Conservation (phyloP, 2,888 invertebrate species). For the Scaptomyza reducta region DNA sequence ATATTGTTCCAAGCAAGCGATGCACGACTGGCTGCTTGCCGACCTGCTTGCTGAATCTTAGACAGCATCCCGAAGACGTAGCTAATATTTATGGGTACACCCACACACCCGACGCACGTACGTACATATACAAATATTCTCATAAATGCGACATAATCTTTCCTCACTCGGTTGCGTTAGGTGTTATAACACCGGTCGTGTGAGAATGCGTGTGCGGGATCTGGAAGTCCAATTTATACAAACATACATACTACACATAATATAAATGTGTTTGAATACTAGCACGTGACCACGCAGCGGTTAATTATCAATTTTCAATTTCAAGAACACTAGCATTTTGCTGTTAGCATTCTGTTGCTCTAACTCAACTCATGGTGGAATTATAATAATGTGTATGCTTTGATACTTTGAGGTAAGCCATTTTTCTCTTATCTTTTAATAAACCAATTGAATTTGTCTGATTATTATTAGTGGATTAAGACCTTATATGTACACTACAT, state of each 20-base stretch:
- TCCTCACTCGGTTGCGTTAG: slow-evolving; percentile 55
- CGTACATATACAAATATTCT: not conserved
- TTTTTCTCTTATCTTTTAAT: too few relatives aligned
- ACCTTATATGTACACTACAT: too few relatives aligned
- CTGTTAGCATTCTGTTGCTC: not conserved
- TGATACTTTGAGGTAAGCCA: too few relatives aligned
- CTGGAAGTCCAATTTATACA: slow-evolving; percentile 43
- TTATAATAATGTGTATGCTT: not conserved
- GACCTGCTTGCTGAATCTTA: slow-evolving; percentile 9
- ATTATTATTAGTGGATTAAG: too few relatives aligned
- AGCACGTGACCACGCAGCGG: slow-evolving; percentile 63
- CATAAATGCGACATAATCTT: slow-evolving; percentile 56
- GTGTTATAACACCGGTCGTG: slow-evolving; percentile 42
- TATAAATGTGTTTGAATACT: not conserved
- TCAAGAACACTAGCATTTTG: slow-evolving; percentile 56
- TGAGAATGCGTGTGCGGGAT: slow-evolving; percentile 29
- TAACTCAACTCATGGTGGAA: not conserved
- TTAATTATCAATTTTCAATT: slow-evolving; percentile 71
- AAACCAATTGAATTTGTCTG: too few relatives aligned
- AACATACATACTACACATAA: not conserved
- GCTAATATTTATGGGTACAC: slow-evolving; percentile 55
- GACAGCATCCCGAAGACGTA: slow-evolving; percentile 18
- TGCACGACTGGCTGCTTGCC: slow-evolving; percentile 7
- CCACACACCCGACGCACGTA: slow-evolving; percentile 9
- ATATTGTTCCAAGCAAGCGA: slow-evolving; percentile 45